These are phyloP conservation scores for Achroia grisella DNA, from an alignment of 1,140 invertebrate genomes.

Conservation along the genomic window DNA sequence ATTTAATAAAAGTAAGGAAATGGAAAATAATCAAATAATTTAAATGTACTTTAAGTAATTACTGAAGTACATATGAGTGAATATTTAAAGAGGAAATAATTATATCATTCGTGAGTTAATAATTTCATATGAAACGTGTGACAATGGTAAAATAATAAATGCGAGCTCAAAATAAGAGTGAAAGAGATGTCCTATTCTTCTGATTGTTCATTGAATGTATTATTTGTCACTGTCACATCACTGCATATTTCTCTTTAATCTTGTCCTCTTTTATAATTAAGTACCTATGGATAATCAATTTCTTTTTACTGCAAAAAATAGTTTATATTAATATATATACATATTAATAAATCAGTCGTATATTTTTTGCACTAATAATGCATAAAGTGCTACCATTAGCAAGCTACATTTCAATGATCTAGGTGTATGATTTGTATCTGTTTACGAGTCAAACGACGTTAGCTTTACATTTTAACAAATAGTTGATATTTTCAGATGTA, in stretches of 20 bases:
- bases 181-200: constrained; percentile 25
- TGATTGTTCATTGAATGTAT: too few relatives aligned
- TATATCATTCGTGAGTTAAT: too few relatives aligned
- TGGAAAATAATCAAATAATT: too few relatives aligned
- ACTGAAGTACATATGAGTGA: too few relatives aligned
- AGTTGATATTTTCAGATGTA: constrained; percentile 55
- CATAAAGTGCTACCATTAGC: neutral
- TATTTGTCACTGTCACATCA: constrained; percentile 22
- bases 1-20: too few relatives aligned
- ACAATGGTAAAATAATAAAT: neutral
- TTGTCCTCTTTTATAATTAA: constrained; percentile 9
- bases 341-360: neutral
- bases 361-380: constrained; percentile 1
- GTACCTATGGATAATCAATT: neutral
- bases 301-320: constrained; percentile 12
- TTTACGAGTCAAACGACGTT: constrained; percentile 15
- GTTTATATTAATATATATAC: neutral
- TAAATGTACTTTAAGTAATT: too few relatives aligned
- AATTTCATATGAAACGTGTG: neutral
- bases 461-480: constrained; percentile 22
- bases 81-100: too few relatives aligned
- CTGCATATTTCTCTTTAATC: neutral
- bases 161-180: constrained; percentile 15
- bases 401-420: neutral
- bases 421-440: constrained; percentile 1